Percentiles rank a stretch among this genome's conserved stretches.
Conservation (phyloP, 2,888 invertebrate genomes). For the Oscheius sp. region DNA sequence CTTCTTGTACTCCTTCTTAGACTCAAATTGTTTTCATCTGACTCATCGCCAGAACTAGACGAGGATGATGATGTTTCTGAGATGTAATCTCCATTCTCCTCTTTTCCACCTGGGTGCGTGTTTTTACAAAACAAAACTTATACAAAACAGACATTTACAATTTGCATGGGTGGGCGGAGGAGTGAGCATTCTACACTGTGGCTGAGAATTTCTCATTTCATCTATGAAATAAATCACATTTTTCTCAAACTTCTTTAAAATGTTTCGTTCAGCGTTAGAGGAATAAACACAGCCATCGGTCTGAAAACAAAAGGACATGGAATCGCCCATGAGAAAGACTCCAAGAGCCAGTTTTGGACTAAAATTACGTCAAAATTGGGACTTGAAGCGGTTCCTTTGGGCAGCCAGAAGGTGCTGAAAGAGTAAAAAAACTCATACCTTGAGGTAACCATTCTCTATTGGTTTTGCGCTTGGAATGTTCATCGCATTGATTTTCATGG, state of each 20-base stretch:
- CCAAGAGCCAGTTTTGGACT: too few relatives aligned
- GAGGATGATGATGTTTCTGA: background rate
- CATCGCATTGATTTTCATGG: slow-evolving; percentile 1
- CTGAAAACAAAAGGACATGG: background rate
- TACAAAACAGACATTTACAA: slow-evolving; percentile 14
- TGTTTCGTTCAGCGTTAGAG: background rate
- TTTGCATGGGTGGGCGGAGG: slow-evolving; percentile 13
- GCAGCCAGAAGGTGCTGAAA: background rate
- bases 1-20: background rate
- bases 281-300: slow-evolving; percentile 8
- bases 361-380: too few relatives aligned
- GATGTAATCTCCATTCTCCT: background rate
- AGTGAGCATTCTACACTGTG: background rate
- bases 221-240: slow-evolving; percentile 1
- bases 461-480: background rate
- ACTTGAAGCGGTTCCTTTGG: too few relatives aligned
- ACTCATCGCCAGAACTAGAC: slow-evolving; percentile 6
- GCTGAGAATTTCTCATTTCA: slow-evolving; percentile 4
- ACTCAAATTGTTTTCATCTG: background rate
- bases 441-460: background rate
- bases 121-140: background rate
- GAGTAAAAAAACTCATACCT: background rate
- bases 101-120: slow-evolving; percentile 1
- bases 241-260: background rate
- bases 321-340: too few relatives aligned